Conservation (phyloP, 2,113 vertebrate species). For the Nothoprocta perdicaria region DNA sequence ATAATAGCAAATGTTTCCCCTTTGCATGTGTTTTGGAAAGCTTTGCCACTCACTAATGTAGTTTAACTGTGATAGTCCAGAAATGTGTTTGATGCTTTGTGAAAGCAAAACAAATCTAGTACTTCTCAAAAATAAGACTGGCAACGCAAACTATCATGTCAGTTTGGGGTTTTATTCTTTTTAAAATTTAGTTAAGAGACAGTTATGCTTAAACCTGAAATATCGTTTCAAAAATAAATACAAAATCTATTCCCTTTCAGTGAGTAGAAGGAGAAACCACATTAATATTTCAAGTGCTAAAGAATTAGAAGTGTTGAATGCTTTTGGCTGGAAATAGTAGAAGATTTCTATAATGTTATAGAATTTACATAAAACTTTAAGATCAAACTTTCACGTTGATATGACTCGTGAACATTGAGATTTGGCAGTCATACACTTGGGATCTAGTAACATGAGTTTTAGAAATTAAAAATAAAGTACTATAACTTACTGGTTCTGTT, state of each 20-base stretch:
- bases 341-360: background rate
- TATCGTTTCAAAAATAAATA: background rate
- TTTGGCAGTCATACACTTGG: background rate
- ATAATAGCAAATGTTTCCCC: constrained; percentile 17
- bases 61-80: constrained; percentile 26
- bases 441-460: background rate
- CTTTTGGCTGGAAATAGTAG: background rate
- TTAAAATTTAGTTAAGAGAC: background rate
- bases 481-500: background rate
- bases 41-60: constrained; percentile 6
- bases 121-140: constrained; percentile 13
- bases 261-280: background rate
- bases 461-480: background rate
- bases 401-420: background rate
- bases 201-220: background rate
- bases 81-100: background rate
- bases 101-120: constrained; percentile 1
- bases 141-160: background rate
- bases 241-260: background rate
- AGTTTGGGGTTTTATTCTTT: background rate
- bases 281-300: background rate
- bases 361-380: constrained; percentile 27
- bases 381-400: constrained; percentile 39
- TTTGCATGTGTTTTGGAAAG: background rate
- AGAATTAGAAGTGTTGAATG: background rate